Base-by-base conservation (phyloP, 2,888 invertebrate genomes). In the Epinotia ramella region DNA sequence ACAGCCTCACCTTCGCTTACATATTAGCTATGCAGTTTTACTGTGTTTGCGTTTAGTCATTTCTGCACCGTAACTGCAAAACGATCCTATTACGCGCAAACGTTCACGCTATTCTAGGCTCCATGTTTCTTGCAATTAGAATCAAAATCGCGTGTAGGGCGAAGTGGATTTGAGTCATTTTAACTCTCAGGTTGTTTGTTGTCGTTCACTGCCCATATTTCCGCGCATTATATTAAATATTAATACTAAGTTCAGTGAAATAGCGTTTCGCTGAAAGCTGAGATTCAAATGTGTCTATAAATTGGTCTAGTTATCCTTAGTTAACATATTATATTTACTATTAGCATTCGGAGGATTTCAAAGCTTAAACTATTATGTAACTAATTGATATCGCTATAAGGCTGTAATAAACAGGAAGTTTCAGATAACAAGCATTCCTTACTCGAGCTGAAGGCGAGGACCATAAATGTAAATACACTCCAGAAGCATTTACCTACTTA, bases 1-100 rank as follows among this genome's bases (percentile, higher is more conserved):
- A 77, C 82, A 83, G 76, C 80, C 81, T 86, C 84, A 89, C 89
- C 90, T 89, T 88, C 84, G 82, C 84, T 80, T 86, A 86, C 85
- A 85, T 88, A 91, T 92, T 92, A 87, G 87, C 81, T 86, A 88
- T 88, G 89, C 90, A 83, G 85, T 86, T 88, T 90, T 84, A 85
- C 83, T 87, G 85, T 86, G 83, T 84, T 84, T 82, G 84, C 85
- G 85, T 83, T 81, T 83, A 84, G 81, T 81, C 85, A 86, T 89
- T 88, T 86, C 53, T 28, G n/a, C 7, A 28, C n/a, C 66, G 33
- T 33, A 20, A 12, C 28, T 20, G 12, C 46, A 65, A 12, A 53
- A 24, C 9, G 65, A 49, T 24, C 16, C n/a, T 49, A 65, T 18
- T 65, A 33, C n/a, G 49, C 24, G 0, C n/a, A 11, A 40, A 24